These are phyloP conservation scores for Neoarius graeffei DNA, from an alignment of 2,113 vertebrate genomes.

Conservation along the genomic window DNA sequence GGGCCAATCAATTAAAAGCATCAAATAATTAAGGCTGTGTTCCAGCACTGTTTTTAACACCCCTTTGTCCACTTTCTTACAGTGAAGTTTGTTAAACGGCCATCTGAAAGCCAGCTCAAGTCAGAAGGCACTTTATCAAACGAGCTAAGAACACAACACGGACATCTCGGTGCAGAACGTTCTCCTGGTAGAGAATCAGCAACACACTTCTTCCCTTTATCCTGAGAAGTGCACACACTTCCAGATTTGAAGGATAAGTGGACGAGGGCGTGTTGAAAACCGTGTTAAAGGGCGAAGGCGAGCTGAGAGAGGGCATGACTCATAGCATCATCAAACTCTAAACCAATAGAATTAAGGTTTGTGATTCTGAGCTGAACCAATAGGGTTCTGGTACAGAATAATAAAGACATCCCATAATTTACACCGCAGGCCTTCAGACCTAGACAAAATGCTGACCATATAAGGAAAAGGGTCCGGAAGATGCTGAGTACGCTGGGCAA, in stretches of 20 bases:
- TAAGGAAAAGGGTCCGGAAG: background rate
- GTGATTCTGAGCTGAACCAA: background rate
- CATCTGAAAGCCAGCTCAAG: background rate
- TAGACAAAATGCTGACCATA: background rate
- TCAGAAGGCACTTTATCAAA: background rate
- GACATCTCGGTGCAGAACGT: background rate
- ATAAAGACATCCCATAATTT: background rate
- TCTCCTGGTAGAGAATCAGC: background rate
- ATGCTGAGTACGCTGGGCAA: background rate
- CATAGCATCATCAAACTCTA: background rate
- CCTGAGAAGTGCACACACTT: background rate
- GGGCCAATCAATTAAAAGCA: slow-evolving; percentile 8
- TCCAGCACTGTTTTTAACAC: background rate
- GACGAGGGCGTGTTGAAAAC: background rate
- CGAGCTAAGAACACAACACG: background rate
- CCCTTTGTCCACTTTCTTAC: background rate
- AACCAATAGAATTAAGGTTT: background rate
- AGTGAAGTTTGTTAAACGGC: background rate
- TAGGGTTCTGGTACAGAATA: background rate
- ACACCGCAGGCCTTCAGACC: background rate
- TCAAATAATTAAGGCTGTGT: background rate
- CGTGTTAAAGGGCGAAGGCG: background rate
- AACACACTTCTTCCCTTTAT: background rate
- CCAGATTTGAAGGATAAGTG: background rate
- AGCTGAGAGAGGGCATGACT: background rate